Evolutionary conservation across 1,140 invertebrate species (phyloP).

Genomic region (Ceratitis capitata): DNA sequence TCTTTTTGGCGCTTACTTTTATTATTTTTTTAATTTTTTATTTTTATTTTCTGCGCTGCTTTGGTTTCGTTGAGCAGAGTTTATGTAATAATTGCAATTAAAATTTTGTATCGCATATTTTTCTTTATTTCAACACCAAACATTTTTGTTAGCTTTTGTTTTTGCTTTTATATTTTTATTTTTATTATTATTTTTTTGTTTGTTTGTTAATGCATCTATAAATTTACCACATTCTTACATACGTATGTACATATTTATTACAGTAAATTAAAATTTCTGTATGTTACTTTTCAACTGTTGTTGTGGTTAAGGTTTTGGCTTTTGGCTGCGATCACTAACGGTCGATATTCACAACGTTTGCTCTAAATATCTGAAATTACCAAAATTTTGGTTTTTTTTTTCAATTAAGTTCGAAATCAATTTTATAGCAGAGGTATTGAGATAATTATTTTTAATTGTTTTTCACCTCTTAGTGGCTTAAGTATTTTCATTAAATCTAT

Average conservation of each 20-base stretch:
- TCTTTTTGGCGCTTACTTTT: background rate
- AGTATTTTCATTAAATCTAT: background rate
- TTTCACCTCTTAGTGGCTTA: too few relatives aligned
- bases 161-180: background rate
- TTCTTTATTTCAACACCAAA: background rate
- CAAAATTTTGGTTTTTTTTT: background rate
- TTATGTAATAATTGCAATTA: constrained; percentile 37
- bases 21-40: background rate
- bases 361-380: constrained; percentile 13
- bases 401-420: background rate
- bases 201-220: background rate
- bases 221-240: background rate
- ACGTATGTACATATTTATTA: background rate
- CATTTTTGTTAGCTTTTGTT: too few relatives aligned
- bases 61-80: constrained; percentile 10
- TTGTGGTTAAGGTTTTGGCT: background rate
- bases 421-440: background rate
- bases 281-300: background rate
- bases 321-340: background rate
- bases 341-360: background rate
- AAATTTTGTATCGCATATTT: constrained; percentile 35
- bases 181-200: background rate
- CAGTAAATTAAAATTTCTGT: background rate
- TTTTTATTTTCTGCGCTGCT: background rate
- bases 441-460: too few relatives aligned